These are phyloP conservation scores for Ia io DNA, from an alignment of 2,113 vertebrate genomes.

Conservation along the genomic window DNA sequence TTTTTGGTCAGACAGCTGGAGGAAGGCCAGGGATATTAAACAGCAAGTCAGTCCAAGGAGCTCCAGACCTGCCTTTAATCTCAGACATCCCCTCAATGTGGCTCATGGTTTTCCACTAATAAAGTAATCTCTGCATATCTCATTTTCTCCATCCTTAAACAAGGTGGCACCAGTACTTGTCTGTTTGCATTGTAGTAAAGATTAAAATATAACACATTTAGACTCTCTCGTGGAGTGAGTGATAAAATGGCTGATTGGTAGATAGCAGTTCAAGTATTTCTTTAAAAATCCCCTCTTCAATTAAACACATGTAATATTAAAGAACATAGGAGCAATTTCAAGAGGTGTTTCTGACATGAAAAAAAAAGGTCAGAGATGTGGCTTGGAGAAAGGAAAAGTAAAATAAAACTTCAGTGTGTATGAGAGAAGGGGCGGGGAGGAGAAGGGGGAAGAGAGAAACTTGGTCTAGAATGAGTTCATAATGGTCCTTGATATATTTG, in stretches of 20 bases:
- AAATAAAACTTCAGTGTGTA: background rate
- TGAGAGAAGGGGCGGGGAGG: too few relatives aligned
- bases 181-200: background rate
- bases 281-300: background rate
- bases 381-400: background rate
- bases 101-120: background rate
- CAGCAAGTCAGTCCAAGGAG: background rate
- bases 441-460: background rate
- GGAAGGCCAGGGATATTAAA: background rate
- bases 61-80: background rate
- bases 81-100: background rate
- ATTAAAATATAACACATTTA: background rate
- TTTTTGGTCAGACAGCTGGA: background rate
- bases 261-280: background rate
- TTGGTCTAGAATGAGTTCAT: background rate
- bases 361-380: background rate
- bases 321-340: background rate
- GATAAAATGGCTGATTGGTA: background rate
- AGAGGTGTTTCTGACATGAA: background rate
- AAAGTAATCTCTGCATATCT: background rate
- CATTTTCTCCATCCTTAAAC: slow-evolving; percentile 20
- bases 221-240: background rate
- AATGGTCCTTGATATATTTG: background rate
- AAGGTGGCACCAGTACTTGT: background rate
- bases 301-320: background rate